These are phyloP conservation scores for Drosophila greeni DNA, from an alignment of 2,888 invertebrate species.

Conservation along the genomic window DNA sequence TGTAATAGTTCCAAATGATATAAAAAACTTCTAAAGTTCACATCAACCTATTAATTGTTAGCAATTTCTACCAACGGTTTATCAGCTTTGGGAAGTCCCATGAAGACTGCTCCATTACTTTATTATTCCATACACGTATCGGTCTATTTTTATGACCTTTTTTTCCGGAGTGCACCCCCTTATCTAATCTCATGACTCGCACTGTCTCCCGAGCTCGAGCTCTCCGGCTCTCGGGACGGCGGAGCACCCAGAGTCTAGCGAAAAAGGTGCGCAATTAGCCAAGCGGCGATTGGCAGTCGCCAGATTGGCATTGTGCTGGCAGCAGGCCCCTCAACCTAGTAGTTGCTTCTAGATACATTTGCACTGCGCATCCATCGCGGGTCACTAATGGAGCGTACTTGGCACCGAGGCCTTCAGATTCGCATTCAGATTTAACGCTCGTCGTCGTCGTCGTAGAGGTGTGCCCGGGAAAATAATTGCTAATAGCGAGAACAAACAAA, in stretches of 20 bases:
- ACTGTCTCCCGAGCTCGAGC: slow-evolving; percentile 40
- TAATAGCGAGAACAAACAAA: slow-evolving; percentile 25
- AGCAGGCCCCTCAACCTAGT: slow-evolving; percentile 19
- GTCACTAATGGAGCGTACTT: slow-evolving; percentile 45
- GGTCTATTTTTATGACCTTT: neutral
- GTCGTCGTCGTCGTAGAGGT: slow-evolving; percentile 28
- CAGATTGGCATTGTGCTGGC: slow-evolving; percentile 41
- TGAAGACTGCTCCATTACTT: too few species aligned
- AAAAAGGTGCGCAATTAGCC: slow-evolving; percentile 41
- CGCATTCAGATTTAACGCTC: slow-evolving; percentile 3
- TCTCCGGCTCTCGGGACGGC: slow-evolving; percentile 16
- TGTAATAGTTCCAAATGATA: neutral
- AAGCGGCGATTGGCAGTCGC: slow-evolving; percentile 36
- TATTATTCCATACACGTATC: neutral
- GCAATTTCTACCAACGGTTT: neutral
- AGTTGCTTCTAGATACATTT: slow-evolving; percentile 12
- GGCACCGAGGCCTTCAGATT: slow-evolving; percentile 29
- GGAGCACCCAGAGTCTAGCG: slow-evolving; percentile 10
- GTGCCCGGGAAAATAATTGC: slow-evolving; percentile 29
- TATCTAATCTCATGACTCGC: slow-evolving; percentile 28
- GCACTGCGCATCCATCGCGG: slow-evolving; percentile 15
- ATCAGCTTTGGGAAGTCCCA: neutral
- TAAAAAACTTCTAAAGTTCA: neutral
- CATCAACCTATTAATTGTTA: too few species aligned
- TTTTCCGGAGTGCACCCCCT: slow-evolving; percentile 4